These are phyloP conservation scores for Stegana nigrithorax DNA, from an alignment of 2,888 invertebrate species.

Conservation along the genomic window DNA sequence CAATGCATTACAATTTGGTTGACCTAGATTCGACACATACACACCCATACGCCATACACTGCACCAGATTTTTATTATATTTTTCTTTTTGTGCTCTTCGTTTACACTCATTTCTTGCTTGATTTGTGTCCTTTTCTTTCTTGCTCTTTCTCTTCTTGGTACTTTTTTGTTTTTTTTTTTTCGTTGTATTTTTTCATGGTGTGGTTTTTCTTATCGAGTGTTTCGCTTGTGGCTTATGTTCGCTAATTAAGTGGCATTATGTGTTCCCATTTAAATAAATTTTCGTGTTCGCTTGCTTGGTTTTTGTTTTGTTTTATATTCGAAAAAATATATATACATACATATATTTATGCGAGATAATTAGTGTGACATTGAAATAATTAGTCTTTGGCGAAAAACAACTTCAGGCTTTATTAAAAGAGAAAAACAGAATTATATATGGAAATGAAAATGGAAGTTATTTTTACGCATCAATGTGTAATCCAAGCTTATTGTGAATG, in stretches of 20 bases:
- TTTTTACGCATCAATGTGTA: too few relatives aligned
- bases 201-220: slow-evolving; percentile 1
- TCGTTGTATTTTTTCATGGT: slow-evolving; percentile 2
- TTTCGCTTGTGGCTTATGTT: slow-evolving; percentile 22
- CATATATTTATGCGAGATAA: slow-evolving; percentile 9
- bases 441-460: too few relatives aligned
- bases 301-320: neutral
- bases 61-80: neutral
- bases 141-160: slow-evolving; percentile 40
- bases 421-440: too few relatives aligned
- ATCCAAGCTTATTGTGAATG: too few relatives aligned
- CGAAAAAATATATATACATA: neutral
- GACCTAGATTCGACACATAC: neutral
- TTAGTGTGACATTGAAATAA: slow-evolving; percentile 6
- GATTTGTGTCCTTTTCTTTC: slow-evolving; percentile 31
- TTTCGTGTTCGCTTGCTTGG: slow-evolving; percentile 21
- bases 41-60: neutral
- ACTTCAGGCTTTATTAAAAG: too few relatives aligned
- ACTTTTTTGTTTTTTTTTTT: slow-evolving; percentile 33
- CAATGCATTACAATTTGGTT: slow-evolving; percentile 9
- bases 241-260: slow-evolving; percentile 38
- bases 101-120: slow-evolving; percentile 27
- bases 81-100: slow-evolving; percentile 21
- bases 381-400: slow-evolving; percentile 1
- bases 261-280: slow-evolving; percentile 23